Percentiles rank a stretch among this genome's conserved stretches.
These are phyloP conservation scores for Benthosema pterotum DNA, from an alignment of 2,797 vertebrate species.

Conservation along the genomic window DNA sequence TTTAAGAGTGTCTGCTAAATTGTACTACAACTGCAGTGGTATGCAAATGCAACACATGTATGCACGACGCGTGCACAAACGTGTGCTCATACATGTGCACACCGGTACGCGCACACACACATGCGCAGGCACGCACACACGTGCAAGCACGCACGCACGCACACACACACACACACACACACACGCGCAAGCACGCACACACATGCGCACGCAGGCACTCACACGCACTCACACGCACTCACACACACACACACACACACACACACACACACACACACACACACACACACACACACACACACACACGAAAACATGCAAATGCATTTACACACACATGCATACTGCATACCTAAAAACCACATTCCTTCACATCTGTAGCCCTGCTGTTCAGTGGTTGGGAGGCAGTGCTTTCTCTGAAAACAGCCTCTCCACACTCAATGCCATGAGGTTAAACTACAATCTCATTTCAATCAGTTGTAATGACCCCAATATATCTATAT, in stretches of 20 bases:
- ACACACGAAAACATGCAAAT: constrained; percentile 6
- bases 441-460: constrained; percentile 7
- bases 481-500: too few species aligned
- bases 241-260: constrained; percentile 10
- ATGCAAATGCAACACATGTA: neutral
- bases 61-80: neutral
- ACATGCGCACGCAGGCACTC: neutral
- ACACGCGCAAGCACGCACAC: constrained; percentile 1
- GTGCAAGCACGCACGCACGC: neutral
- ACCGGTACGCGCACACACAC: neutral
- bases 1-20: neutral
- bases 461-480: constrained; percentile 4
- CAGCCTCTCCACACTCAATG: constrained; percentile 24
- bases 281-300: neutral
- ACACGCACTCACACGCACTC: neutral
- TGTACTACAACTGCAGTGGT: neutral
- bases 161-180: neutral
- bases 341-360: constrained; percentile 14
- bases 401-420: constrained; percentile 16
- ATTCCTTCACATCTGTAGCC: constrained; percentile 61
- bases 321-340: constrained; percentile 11
- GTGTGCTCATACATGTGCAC: neutral
- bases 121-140: too few species aligned
- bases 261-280: constrained; percentile 8
- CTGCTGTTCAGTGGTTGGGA: constrained; percentile 41